Evolutionary conservation across 1,140 invertebrate genomes (phyloP).

Genomic region (Zaprionus ornatus): DNA sequence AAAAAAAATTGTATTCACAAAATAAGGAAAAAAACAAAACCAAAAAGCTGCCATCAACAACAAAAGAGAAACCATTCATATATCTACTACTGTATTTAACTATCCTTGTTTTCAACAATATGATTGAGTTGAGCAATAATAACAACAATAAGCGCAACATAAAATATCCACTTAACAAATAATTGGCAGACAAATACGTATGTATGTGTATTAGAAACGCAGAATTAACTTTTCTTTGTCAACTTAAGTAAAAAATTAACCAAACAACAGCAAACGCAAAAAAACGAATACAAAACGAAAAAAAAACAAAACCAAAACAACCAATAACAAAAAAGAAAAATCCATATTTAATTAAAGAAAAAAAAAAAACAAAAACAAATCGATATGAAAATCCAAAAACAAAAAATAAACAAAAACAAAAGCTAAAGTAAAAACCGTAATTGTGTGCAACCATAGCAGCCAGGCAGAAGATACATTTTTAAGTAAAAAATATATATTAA

Average conservation of each 20-base stretch:
- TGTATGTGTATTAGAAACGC: constrained; percentile 43
- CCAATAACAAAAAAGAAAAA: constrained; percentile 24
- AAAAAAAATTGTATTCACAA: constrained; percentile 49
- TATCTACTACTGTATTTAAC: constrained; percentile 36
- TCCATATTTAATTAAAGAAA: constrained; percentile 62
- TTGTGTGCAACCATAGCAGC: constrained; percentile 75
- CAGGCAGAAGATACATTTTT: constrained; percentile 65
- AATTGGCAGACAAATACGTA: constrained; percentile 53
- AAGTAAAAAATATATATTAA: constrained; percentile 69
- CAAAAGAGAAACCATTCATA: constrained; percentile 35
- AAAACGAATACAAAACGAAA: constrained; percentile 21
- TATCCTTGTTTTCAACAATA: constrained; percentile 22
- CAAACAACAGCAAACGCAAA: constrained; percentile 21
- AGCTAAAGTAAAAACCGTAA: constrained; percentile 32
- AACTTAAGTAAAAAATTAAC: constrained; percentile 28
- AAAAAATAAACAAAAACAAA: constrained; percentile 24
- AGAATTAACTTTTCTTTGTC: constrained; percentile 60
- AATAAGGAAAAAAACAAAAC: constrained; percentile 32
- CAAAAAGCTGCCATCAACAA: constrained; percentile 71
- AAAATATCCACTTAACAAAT: constrained; percentile 10
- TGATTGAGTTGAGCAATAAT: constrained; percentile 39
- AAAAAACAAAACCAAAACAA: constrained; percentile 22
- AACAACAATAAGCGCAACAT: constrained; percentile 44
- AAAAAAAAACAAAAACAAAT: constrained; percentile 35
- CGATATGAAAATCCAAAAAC: constrained; percentile 22